Percentiles rank a stretch among this genome's conserved stretches.
These are phyloP conservation scores for Scaptomyza tumidula DNA, from an alignment of 2,888 invertebrate species.

Conservation along the genomic window DNA sequence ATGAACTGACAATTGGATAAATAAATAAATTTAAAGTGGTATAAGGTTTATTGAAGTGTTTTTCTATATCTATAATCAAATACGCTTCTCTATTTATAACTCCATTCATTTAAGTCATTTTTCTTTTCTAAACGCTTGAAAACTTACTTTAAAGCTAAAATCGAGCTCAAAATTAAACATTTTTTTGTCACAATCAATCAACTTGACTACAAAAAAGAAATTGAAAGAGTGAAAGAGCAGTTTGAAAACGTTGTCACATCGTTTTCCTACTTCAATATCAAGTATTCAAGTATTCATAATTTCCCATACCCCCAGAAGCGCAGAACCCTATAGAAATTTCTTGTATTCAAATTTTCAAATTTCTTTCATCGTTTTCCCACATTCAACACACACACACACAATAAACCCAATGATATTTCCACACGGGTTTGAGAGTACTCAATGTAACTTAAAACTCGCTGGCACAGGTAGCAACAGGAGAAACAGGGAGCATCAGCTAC, in stretches of 20 bases:
- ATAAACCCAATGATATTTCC: slow-evolving; percentile 34
- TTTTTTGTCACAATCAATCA: slow-evolving; percentile 13
- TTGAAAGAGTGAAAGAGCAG: background rate
- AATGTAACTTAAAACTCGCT: slow-evolving; percentile 29
- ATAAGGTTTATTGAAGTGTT: too few relatives aligned
- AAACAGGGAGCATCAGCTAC: slow-evolving; percentile 7
- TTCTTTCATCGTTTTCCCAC: slow-evolving; percentile 9
- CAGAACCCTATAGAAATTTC: slow-evolving; percentile 11
- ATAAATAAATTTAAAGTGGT: background rate
- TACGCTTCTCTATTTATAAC: too few relatives aligned
- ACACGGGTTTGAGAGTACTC: slow-evolving; percentile 15
- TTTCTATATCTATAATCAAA: too few relatives aligned
- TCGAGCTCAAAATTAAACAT: background rate
- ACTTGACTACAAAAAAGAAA: background rate
- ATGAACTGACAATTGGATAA: background rate
- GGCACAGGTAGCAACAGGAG: background rate
- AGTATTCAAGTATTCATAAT: slow-evolving; percentile 15
- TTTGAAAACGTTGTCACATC: slow-evolving; percentile 1
- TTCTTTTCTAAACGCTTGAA: too few relatives aligned
- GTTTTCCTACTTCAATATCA: slow-evolving; percentile 2
- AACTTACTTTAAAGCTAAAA: too few relatives aligned
- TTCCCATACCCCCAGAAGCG: background rate
- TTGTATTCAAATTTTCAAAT: slow-evolving; percentile 13
- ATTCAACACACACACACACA: slow-evolving; percentile 14
- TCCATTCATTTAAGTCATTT: too few relatives aligned